Conservation (phyloP, 2,888 invertebrate species). For the Patella ulyssiponensis region DNA sequence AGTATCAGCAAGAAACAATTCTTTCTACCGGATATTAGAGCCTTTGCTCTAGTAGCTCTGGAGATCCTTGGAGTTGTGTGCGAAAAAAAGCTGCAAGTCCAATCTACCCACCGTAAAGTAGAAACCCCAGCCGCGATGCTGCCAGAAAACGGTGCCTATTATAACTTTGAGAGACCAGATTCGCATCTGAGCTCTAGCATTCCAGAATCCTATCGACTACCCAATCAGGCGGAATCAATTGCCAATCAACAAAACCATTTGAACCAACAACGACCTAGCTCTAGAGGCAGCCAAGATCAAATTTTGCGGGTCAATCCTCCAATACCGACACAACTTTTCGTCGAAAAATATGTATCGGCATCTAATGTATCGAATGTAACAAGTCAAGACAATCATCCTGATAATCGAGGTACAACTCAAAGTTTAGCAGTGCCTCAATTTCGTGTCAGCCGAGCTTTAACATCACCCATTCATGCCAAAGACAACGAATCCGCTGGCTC, state of each 20-base stretch:
- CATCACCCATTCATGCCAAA: neutral
- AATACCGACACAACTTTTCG: neutral
- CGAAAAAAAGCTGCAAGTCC: conserved; percentile 46
- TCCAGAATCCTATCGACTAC: neutral
- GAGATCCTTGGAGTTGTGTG: conserved; percentile 58
- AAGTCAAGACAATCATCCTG: neutral
- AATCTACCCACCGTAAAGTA: conserved; percentile 32
- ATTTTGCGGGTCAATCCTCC: neutral
- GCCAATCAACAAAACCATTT: neutral
- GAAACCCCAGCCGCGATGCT: neutral
- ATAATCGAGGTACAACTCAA: neutral
- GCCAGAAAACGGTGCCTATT: neutral
- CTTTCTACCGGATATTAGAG: conserved; percentile 61
- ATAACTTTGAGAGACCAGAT: neutral
- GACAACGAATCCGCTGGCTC: neutral
- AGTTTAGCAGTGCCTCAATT: neutral
- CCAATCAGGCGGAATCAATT: neutral
- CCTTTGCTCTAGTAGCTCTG: conserved; percentile 59
- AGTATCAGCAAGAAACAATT: conserved; percentile 55
- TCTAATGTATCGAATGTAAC: neutral
- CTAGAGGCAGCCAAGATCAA: neutral
- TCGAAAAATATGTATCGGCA: neutral
- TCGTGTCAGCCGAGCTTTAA: neutral
- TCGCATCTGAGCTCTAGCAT: neutral
- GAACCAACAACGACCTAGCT: neutral